Evolutionary conservation across 1,140 invertebrate species (phyloP).

Genomic region (Mycetomoellerius zeteki): DNA sequence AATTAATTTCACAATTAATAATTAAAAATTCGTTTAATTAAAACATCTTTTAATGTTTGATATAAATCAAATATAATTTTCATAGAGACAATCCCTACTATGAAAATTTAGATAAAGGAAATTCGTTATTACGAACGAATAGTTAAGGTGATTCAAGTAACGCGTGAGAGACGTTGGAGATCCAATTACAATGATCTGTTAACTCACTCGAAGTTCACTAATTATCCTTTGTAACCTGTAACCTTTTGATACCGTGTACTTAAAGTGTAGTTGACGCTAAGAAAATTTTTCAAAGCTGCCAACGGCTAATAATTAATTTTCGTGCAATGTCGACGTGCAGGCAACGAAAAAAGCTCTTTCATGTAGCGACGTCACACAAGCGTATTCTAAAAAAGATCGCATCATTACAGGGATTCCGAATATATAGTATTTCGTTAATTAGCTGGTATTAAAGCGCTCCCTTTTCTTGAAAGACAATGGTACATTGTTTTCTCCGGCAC

Average conservation of each 20-base stretch:
- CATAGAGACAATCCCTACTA: neutral
- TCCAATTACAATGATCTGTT: slow-evolving; percentile 62
- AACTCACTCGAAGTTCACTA: slow-evolving; percentile 49
- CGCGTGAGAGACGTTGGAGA: slow-evolving; percentile 5
- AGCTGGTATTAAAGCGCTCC: slow-evolving; percentile 31
- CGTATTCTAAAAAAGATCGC: slow-evolving; percentile 27
- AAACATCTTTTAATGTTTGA: neutral
- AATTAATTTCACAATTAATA: neutral
- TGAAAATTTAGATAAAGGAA: neutral
- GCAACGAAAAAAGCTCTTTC: slow-evolving; percentile 51
- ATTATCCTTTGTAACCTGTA: slow-evolving; percentile 60
- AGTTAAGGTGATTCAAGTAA: neutral
- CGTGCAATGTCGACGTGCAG: slow-evolving; percentile 31
- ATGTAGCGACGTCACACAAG: slow-evolving; percentile 40
- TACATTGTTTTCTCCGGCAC: slow-evolving; percentile 32
- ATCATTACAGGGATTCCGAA: neutral
- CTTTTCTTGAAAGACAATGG: slow-evolving; percentile 11
- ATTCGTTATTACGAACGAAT: slow-evolving; percentile 1
- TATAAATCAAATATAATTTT: neutral
- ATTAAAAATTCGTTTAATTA: slow-evolving; percentile 20
- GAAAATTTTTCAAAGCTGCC: slow-evolving; percentile 57
- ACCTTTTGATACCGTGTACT: slow-evolving; percentile 43
- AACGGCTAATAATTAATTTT: slow-evolving; percentile 65
- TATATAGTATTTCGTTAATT: slow-evolving; percentile 56
- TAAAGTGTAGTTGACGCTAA: slow-evolving; percentile 38